Conservation (phyloP, 2,797 vertebrate species). For the Galaxias olidus region DNA sequence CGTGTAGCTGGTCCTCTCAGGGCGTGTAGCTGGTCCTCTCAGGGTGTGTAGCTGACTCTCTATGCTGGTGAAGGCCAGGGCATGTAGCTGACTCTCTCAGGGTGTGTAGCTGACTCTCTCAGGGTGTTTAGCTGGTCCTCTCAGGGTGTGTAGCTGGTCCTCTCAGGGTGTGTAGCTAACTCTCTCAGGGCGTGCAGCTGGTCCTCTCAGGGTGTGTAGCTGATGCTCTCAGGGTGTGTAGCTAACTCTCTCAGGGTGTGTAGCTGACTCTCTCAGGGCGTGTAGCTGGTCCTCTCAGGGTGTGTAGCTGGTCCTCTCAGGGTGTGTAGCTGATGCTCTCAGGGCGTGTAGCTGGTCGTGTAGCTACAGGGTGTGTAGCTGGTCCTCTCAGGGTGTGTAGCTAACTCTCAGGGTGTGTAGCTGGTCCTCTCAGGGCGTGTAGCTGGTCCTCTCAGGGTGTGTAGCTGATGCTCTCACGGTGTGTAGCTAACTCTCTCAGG, state of each 20-base stretch:
- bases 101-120: neutral
- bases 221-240: too few relatives aligned
- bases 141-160: neutral
- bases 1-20: neutral
- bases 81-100: slow-evolving; percentile 48
- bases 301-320: neutral
- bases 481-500: neutral
- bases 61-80: slow-evolving; percentile 23
- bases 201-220: neutral
- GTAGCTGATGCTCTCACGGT: neutral
- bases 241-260: neutral
- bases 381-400: neutral
- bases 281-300: slow-evolving; percentile 40
- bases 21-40: slow-evolving; percentile 54
- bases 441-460: neutral
- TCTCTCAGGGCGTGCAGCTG: too few relatives aligned
- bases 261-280: slow-evolving; percentile 33
- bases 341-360: slow-evolving; percentile 66
- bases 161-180: neutral
- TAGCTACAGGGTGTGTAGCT: too few relatives aligned
- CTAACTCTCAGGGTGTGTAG: slow-evolving; percentile 51
- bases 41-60: too few relatives aligned
- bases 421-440: too few relatives aligned
- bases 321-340: too few relatives aligned
- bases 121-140: neutral